Evolutionary conservation across 2,888 invertebrate genomes (phyloP), one percentile per base, ranked within the genome.

Genomic region (Pterostichus madidus): DNA sequence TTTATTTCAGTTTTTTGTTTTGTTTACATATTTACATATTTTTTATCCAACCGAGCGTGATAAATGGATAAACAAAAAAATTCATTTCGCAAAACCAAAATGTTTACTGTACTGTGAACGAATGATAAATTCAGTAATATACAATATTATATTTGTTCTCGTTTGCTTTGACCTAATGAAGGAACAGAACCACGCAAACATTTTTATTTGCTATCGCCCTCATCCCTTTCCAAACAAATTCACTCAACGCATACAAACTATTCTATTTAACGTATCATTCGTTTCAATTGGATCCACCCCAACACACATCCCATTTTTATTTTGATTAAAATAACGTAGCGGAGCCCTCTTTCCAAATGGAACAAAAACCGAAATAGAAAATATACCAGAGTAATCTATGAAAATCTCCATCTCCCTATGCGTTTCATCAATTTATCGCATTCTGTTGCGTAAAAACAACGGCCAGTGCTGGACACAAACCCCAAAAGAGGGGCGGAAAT

Each of bases 321-420:
- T 75, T 75, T 75, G 75, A 75, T 75, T 75, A 75, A 75, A 75
- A 75, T 75, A 75, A 75, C 52, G 52, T 52, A 75, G 24, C 75
- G 13, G 31, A 52, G 24, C 75, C 49, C 31, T 15, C 32, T 59
- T 35, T 11, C 75, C 32, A 75, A 52, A 75, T 44, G 75, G 75
- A 75, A 75, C 49, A 52, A 75, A 75, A 44, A 10, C 39, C 49
- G 52, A 75, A 75, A 75, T 75, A 75, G 75, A 31, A 75, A 75
- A 31, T 64, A 75, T 75, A 75, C 52, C 75, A 49, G 17, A 75
- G 75, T 75, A 75, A 75, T 75, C 75, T 75, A 75, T 52, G 75
- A 52, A 75, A 75, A 75, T 75, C 75, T 75, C 49, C 52, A 8
- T 49, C 52, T 46, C 49, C 75, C 75, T 32, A 52, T 75, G 75